Percentiles rank a stretch among this genome's conserved stretches.
Conservation (phyloP, 35 echinoderm and acorn worm genomes). For the Lytechinus pictus region DNA sequence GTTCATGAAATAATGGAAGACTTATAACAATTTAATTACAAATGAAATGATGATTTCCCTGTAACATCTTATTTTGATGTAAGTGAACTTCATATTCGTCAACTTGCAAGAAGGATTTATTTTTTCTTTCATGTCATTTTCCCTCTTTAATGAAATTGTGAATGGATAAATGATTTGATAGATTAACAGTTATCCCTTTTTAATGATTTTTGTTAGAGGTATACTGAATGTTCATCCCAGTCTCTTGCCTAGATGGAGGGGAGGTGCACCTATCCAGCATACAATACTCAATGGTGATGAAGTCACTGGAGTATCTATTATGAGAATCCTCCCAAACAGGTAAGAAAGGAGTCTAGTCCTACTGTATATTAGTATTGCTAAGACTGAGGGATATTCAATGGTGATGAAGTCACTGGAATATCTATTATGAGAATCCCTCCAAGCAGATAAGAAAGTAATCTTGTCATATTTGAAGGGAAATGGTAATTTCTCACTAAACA, state of each 20-base stretch:
- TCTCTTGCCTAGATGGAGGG: conserved; percentile 89
- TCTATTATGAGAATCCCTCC: conserved; percentile 83
- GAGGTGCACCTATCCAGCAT: conserved; percentile 77
- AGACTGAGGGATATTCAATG: conserved; percentile 86
- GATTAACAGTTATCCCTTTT: too few species aligned
- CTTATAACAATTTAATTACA: too few species aligned
- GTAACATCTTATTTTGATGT: too few species aligned
- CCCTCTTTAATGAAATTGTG: not conserved
- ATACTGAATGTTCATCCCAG: conserved; percentile 95
- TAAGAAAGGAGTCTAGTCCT: not conserved
- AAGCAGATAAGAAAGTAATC: conserved; percentile 49
- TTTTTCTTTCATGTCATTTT: not conserved
- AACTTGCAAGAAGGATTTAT: too few species aligned
- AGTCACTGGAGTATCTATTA: conserved; percentile 85
- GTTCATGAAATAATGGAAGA: too few species aligned
- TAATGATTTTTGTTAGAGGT: conserved; percentile 63
- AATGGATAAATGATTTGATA: not conserved
- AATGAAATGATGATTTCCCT: too few species aligned
- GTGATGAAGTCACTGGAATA: conserved; percentile 80
- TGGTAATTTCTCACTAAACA: too few species aligned
- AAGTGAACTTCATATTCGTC: too few species aligned
- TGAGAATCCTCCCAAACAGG: conserved; percentile 75
- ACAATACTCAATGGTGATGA: conserved; percentile 89
- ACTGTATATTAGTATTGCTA: conserved; percentile 41
- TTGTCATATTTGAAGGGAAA: too few species aligned